These are phyloP conservation scores for Nycticebus coucang DNA, from an alignment of 2,113 vertebrate genomes.

Conservation along the genomic window DNA sequence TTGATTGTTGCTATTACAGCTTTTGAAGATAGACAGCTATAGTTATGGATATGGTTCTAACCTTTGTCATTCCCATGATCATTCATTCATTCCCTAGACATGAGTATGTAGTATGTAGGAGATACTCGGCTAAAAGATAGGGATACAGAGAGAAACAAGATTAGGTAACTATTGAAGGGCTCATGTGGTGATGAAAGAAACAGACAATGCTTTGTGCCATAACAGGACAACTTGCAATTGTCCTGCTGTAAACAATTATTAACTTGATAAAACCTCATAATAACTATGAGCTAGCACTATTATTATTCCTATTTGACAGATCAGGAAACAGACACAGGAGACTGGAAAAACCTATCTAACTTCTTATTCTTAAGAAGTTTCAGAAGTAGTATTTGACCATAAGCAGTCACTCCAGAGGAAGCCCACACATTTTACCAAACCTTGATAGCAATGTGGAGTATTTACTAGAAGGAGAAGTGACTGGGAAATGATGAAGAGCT, in stretches of 20 bases:
- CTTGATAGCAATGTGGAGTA: not conserved
- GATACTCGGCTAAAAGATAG: conserved; percentile 8
- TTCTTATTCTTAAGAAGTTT: not conserved
- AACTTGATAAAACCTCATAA: not conserved
- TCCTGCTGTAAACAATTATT: not conserved
- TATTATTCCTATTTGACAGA: not conserved
- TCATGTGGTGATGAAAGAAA: not conserved
- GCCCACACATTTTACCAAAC: not conserved
- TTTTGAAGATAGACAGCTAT: not conserved
- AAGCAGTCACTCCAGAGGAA: not conserved
- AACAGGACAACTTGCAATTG: too few relatives aligned
- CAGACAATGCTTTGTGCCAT: not conserved
- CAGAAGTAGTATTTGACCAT: not conserved
- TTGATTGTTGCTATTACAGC: conserved; percentile 11
- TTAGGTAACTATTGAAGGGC: not conserved
- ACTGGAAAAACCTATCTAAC: not conserved
- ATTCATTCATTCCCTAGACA: not conserved
- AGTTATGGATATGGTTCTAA: not conserved
- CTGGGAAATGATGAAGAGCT: not conserved
- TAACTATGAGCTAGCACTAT: not conserved
- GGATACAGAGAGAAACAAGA: conserved; percentile 5
- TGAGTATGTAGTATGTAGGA: not conserved
- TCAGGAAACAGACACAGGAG: not conserved
- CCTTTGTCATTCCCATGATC: not conserved
- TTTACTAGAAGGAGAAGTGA: not conserved